These are phyloP conservation scores for Papilio dardanus DNA, from an alignment of 1,140 invertebrate species.

Conservation along the genomic window DNA sequence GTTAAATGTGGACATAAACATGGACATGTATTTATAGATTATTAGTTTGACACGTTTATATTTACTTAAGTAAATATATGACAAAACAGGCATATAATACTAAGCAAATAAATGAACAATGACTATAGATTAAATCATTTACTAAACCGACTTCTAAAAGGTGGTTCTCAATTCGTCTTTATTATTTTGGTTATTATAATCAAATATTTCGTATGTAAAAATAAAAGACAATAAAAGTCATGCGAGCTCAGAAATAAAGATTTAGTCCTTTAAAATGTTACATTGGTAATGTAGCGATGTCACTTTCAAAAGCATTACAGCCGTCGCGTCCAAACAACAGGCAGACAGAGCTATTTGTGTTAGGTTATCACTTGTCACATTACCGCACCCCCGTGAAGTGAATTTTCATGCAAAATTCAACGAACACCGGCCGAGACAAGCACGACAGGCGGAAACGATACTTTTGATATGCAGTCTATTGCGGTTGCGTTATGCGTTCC, in stretches of 20 bases:
- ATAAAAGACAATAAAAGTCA: background rate
- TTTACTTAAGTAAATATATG: background rate
- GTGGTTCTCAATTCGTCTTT: too few species aligned
- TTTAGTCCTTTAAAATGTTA: background rate
- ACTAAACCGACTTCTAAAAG: too few species aligned
- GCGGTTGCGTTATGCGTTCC: constrained; percentile 27
- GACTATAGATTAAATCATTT: too few species aligned
- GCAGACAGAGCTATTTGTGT: constrained; percentile 36
- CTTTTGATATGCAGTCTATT: constrained; percentile 53
- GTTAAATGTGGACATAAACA: constrained; percentile 18
- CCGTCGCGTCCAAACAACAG: constrained; percentile 7
- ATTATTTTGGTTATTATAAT: too few species aligned
- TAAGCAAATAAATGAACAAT: too few species aligned
- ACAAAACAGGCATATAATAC: background rate
- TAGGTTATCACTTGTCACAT: constrained; percentile 68
- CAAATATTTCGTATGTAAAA: too few species aligned
- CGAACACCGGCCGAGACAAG: constrained; percentile 51
- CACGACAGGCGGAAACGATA: constrained; percentile 65
- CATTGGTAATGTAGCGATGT: constrained; percentile 3
- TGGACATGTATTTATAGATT: background rate
- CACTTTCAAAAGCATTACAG: constrained; percentile 17
- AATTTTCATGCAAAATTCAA: constrained; percentile 67
- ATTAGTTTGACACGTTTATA: background rate
- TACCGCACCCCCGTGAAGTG: constrained; percentile 50
- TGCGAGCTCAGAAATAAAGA: too few species aligned